Conservation (phyloP, 2,113 vertebrate species). For the Choloepus hoffmanni region DNA sequence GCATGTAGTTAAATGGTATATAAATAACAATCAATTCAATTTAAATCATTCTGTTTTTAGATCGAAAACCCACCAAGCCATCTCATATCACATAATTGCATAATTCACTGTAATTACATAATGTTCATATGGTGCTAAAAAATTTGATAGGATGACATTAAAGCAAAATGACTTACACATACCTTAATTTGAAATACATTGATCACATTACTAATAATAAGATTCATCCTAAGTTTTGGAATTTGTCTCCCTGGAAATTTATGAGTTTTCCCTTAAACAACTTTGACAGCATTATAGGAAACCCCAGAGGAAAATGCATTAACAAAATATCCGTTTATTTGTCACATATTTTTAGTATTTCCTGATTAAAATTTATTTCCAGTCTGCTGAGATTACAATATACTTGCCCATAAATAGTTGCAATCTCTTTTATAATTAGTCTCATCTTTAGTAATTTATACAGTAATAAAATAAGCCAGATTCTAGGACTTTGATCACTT, state of each 20-base stretch:
- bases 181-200: conserved; percentile 74
- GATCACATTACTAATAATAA: conserved; percentile 76
- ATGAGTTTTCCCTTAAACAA: neutral
- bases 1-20: conserved; percentile 68
- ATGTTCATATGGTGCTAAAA: conserved; percentile 75
- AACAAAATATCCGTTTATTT: conserved; percentile 50
- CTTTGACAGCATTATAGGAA: conserved; percentile 20
- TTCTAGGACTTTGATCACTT: conserved; percentile 82
- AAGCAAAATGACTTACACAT: conserved; percentile 78
- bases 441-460: conserved; percentile 83
- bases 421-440: conserved; percentile 82
- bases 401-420: conserved; percentile 77
- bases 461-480: conserved; percentile 82
- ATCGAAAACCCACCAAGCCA: conserved; percentile 64
- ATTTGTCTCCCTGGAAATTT: conserved; percentile 45
- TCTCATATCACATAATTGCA: conserved; percentile 75
- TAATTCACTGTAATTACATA: conserved; percentile 82
- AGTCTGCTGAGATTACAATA: conserved; percentile 76
- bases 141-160: conserved; percentile 79
- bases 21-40: conserved; percentile 83
- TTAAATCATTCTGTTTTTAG: conserved; percentile 77
- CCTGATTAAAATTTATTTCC: conserved; percentile 73
- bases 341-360: conserved; percentile 56
- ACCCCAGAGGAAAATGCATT: conserved; percentile 4
- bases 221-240: conserved; percentile 70